Base-by-base conservation (phyloP, 2,113 vertebrate genomes). In the Elephantulus edwardii region DNA sequence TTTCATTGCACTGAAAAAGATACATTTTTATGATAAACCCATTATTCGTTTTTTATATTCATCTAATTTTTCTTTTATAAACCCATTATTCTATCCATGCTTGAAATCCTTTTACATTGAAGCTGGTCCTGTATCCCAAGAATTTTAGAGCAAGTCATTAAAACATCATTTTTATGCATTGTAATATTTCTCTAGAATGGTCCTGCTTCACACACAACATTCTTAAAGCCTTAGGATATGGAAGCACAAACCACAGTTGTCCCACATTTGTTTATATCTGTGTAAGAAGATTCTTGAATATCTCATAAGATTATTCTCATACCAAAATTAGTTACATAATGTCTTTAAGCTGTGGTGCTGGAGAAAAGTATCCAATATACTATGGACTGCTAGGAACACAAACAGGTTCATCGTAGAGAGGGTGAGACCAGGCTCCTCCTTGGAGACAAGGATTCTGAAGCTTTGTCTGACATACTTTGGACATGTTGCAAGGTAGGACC, bases 81-180 rank as follows among this genome's bases (percentile, higher is more conserved):
- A 96, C 95, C 87, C 84, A 91, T 96, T 96, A 92, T 92, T 75
- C 72, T 95, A 64, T 74, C 83, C 91, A 96, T 70, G 77, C 86
- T 94, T 95, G 88, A 95, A 90, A 97, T 97, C 85, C 38, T 97
- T 96, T 96, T 92, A 93, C 82, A 93, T 95, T 95, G 92, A 44
- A 95, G 58, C 46, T 96, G 95, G 89, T 83, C 42, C 64, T 93
- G 60, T 85, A 80, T 80, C 95, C 64, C 79, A 93, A 85, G 58
- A 95, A 83, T 60, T 96, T 94, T 93, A 95, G 84, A 96, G 42
- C 33, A 96, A 96, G 30, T 70, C 85, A 89, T 95, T 96, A 96
- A 96, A 96, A 94, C 58, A 91, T 82, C 79, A 84, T 96, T 96
- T 96, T 93, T 95, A 96, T 87, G 56, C 79, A 92, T 94, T 95